Evolutionary conservation across 2,888 invertebrate genomes (phyloP), one percentile per base, ranked within the genome.

Genomic region (Amblyjoppa proteus): DNA sequence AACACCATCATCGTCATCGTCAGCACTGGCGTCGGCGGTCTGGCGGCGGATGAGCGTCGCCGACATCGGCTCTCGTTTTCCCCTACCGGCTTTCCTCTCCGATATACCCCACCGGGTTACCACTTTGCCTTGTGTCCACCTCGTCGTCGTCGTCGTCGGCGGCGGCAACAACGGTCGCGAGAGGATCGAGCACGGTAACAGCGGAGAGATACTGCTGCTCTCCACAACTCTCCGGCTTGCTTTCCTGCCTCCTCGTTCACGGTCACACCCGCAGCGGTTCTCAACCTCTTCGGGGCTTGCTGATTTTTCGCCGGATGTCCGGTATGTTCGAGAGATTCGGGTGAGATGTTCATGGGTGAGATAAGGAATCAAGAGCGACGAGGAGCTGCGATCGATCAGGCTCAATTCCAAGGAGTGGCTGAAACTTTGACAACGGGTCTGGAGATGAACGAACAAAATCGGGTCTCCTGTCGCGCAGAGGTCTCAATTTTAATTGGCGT

Each of bases 181-280:
- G 74, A 77, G 77, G 66, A 81, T 85, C 64, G 34, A 87, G 83
- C 81, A 88, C 69, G 83, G 58, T 53, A 64, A 78, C 76, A 58
- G 73, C 16, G 41, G 58, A 76, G 82, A 81, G 64, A 83, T 83
- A 77, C 83, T 77, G 80, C 90, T 92, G 92, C 92, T 93, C 91
- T 84, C 86, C 91, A 91, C 90, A 91, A 91, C 90, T 91, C 91
- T 91, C 82, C 64, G 91, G 91, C 91, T 92, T 93, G 92, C 92
- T 92, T 92, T 91, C 89, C 92, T 92, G 92, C 92, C 91, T 93
- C 91, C 90, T 92, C 92, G 93, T 93, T 93, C 93, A 93, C 93
- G 93, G 93, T 93, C 93, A 93, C 93, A 93, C 93, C 91, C 92
- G 93, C 92, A 91, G 92, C 86, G 92, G 88, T 87, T 84, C 91